These are phyloP conservation scores for Tanytarsus gracilentus DNA, from an alignment of 2,888 invertebrate genomes.

Conservation along the genomic window DNA sequence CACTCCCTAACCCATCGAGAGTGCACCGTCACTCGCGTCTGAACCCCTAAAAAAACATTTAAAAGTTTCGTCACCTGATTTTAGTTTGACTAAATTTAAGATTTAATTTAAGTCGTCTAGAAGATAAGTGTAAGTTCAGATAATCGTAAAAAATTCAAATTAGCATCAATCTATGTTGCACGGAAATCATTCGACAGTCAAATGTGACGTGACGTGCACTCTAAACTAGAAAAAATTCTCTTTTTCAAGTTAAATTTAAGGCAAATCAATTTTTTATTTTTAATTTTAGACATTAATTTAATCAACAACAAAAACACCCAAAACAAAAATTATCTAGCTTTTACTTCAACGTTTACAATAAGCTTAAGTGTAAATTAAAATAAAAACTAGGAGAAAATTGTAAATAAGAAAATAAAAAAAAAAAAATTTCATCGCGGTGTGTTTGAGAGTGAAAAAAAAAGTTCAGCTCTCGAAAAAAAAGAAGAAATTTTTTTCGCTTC, in stretches of 20 bases:
- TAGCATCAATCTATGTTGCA: neutral
- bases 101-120: too few relatives aligned
- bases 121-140: neutral
- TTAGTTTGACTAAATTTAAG: too few relatives aligned
- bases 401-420: slow-evolving; percentile 20
- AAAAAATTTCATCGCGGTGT: neutral
- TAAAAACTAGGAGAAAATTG: slow-evolving; percentile 21
- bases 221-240: neutral
- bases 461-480: neutral
- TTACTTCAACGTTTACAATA: slow-evolving; percentile 25
- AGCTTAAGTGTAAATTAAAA: slow-evolving; percentile 28
- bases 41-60: neutral
- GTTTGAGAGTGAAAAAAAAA: slow-evolving; percentile 5
- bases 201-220: too few relatives aligned
- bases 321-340: slow-evolving; percentile 24
- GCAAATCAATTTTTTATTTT: slow-evolving; percentile 24
- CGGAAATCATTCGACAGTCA: neutral
- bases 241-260: neutral
- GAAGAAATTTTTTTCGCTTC: slow-evolving; percentile 16
- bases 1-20: neutral
- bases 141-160: neutral
- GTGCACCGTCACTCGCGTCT: neutral
- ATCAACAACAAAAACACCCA: slow-evolving; percentile 21
- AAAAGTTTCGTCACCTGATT: neutral
- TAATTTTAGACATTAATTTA: slow-evolving; percentile 28